A percentile compares a stretch with the other conserved stretches of the same genome.
Evolutionary conservation across 2,797 vertebrate species (phyloP).

Genomic region (Cossypha polioptera): DNA sequence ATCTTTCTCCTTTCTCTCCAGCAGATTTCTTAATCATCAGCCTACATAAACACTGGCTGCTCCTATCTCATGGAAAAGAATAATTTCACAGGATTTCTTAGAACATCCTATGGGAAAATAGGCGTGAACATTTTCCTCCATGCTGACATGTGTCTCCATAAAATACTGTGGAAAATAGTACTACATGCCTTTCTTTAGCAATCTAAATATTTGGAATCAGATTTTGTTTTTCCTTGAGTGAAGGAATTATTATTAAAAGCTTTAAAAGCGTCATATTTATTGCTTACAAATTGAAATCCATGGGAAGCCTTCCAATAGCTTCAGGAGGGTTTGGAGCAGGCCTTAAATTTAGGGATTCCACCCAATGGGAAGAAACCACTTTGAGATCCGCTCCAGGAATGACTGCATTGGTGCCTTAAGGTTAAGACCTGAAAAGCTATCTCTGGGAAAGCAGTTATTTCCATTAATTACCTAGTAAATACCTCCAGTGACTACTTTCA

Average conservation of each 20-base stretch:
- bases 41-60: neutral
- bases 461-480: neutral
- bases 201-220: conserved; percentile 36
- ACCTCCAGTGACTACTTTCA: neutral
- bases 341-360: neutral
- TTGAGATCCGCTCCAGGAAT: neutral
- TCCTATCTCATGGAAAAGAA: neutral
- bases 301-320: neutral
- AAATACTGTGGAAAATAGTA: conserved; percentile 30
- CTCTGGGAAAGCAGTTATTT: neutral
- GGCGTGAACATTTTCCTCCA: neutral
- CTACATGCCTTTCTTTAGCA: conserved; percentile 20
- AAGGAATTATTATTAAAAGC: conserved; percentile 8
- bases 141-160: neutral
- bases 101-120: conserved; percentile 19
- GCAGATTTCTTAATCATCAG: neutral
- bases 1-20: neutral
- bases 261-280: neutral
- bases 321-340: neutral
- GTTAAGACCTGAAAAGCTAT: neutral
- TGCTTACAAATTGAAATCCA: neutral
- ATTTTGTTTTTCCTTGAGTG: neutral
- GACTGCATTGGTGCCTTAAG: neutral
- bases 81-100: neutral
- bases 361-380: neutral